These are phyloP conservation scores for Ambastaia sidthimunki DNA, from an alignment of 2,797 vertebrate genomes.

Conservation along the genomic window DNA sequence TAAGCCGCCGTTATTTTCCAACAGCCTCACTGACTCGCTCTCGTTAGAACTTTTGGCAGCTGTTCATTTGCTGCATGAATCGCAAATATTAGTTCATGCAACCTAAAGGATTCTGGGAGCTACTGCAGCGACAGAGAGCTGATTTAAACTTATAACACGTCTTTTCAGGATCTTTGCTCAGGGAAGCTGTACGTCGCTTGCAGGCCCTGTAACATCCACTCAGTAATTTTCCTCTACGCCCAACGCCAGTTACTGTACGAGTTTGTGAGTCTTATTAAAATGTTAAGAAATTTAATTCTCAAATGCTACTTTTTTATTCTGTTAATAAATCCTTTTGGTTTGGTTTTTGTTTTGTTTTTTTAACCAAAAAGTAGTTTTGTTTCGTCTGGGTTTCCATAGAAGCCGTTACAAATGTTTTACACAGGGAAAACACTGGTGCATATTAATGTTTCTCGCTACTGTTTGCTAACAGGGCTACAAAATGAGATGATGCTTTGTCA, in stretches of 20 bases:
- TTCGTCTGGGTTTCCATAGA: slow-evolving; percentile 77
- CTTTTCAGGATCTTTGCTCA: slow-evolving; percentile 68
- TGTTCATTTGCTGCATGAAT: slow-evolving; percentile 71
- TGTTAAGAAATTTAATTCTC: slow-evolving; percentile 25
- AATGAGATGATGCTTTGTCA: slow-evolving; percentile 78
- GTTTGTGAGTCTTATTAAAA: slow-evolving; percentile 18
- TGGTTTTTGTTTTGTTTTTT: too few relatives aligned
- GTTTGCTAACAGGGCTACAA: slow-evolving; percentile 76
- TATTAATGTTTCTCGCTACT: slow-evolving; percentile 67
- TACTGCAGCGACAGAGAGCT: slow-evolving; percentile 70
- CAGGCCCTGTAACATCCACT: slow-evolving; percentile 63
- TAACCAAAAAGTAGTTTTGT: slow-evolving; percentile 71
- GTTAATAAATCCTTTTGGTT: slow-evolving; percentile 17
- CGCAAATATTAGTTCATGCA: slow-evolving; percentile 81
- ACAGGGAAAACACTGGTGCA: slow-evolving; percentile 71
- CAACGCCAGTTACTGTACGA: slow-evolving; percentile 58
- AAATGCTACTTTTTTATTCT: slow-evolving; percentile 7
- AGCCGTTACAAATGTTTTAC: slow-evolving; percentile 85
- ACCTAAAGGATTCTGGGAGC: slow-evolving; percentile 74
- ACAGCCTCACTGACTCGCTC: slow-evolving; percentile 55
- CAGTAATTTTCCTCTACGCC: slow-evolving; percentile 76
- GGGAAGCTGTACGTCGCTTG: slow-evolving; percentile 65
- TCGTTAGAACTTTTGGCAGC: slow-evolving; percentile 69
- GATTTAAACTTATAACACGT: slow-evolving; percentile 68
- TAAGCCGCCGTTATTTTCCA: slow-evolving; percentile 78